phyloP scores from a whole-genome alignment of 2,797 vertebrate species.

The Rhadinocentrus ornatus region DNA sequence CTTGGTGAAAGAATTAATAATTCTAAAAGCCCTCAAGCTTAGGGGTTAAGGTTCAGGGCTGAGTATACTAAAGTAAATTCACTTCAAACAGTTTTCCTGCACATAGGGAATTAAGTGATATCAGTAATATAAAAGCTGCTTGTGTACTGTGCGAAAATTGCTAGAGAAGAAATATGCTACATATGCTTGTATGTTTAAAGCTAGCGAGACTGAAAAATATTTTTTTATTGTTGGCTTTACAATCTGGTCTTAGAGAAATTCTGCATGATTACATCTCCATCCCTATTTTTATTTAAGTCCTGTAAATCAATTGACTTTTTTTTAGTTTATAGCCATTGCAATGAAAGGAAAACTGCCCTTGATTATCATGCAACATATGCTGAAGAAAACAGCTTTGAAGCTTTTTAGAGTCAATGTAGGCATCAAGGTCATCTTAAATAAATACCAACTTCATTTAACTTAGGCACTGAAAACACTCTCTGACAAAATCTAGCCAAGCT shows the following conservation, averaged over 20 bases:
- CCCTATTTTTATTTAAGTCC: not conserved
- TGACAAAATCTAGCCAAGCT: slow-evolving; percentile 12
- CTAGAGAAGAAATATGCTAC: not conserved
- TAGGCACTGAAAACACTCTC: too few relatives aligned
- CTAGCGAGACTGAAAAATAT: not conserved
- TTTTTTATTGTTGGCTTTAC: not conserved
- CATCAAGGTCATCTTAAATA: slow-evolving; percentile 4
- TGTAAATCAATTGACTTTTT: slow-evolving; percentile 7
- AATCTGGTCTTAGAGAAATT: slow-evolving; percentile 5
- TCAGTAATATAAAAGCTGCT: not conserved
- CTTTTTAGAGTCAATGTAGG: not conserved
- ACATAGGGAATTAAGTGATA: not conserved
- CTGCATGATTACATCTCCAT: slow-evolving; percentile 1
- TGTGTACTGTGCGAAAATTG: not conserved
- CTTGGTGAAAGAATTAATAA: not conserved
- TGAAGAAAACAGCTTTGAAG: not conserved
- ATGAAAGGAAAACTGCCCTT: too few relatives aligned
- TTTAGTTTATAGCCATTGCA: too few relatives aligned
- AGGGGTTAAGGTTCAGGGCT: slow-evolving; percentile 10
- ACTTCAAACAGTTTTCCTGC: not conserved
- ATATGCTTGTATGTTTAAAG: not conserved
- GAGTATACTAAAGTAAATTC: slow-evolving; percentile 2
- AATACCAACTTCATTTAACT: not conserved
- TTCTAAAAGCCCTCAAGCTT: not conserved
- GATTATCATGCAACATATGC: slow-evolving; percentile 14